Base-by-base conservation (phyloP, 2,888 invertebrate genomes). In the Xestobium rufovillosum region DNA sequence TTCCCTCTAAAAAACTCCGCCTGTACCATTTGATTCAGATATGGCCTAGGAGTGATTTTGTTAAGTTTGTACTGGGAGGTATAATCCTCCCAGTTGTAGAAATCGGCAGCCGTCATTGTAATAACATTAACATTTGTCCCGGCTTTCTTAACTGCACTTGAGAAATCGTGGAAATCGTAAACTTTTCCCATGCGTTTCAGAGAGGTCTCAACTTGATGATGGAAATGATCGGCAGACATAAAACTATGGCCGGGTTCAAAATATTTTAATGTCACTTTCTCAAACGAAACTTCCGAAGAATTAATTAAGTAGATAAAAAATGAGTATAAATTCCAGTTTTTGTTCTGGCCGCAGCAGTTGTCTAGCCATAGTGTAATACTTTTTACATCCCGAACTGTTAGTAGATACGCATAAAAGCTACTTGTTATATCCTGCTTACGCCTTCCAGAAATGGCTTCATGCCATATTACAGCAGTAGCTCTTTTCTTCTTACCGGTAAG, bases 181-280 rank as follows among this genome's bases (percentile, higher is more conserved):
- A 44, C 29, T 31, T 40, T 45, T 26, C 38, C 38, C 17, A 17
- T 38, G 34, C 26, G 12, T 30, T 39, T 41, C 2, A 39, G 11
- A 10, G 28, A 36, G 9, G 6, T 3, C n/a, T 45, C 42, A 6
- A 47, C 44, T 36, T 45, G 42, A 26, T 44, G 41, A 31, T 45
- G 43, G 14, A 46, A 44, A 23, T 26, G 23, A 27, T 49, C 48
- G 10, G 45, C 44, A 6, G 28, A 16, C 45, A 47, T 49, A 27
- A 49, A 49, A 6, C 43, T 43, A 30, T 49, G 47, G 3, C 49
- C 45, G 32, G 46, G 41, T 34, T 46, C 41, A 32, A 48, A 46
- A 29, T 44, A 46, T 38, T 43, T 36, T 12, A 48, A 10, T 34
- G 23, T 26, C 16, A 48, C 26, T 26, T n/a, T 23, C 13, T 41